Evolutionary conservation across 2,888 invertebrate genomes (phyloP).

Genomic region (Ormia ochracea): DNA sequence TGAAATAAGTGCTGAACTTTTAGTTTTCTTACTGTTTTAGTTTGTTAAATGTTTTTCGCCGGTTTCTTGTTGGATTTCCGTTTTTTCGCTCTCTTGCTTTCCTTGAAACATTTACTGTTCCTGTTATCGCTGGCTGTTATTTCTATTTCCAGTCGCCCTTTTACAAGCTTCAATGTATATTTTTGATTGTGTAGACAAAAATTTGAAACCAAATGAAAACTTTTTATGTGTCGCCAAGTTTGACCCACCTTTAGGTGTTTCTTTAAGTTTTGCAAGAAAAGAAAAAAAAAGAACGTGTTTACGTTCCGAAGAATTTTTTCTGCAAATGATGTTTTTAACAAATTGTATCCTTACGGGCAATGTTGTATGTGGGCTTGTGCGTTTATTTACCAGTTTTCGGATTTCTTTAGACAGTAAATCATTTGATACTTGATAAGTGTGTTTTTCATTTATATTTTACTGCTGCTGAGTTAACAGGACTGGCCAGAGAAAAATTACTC

Average conservation of each 20-base stretch:
- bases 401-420: conserved; percentile 34
- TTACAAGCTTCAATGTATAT: neutral
- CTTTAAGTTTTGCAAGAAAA: conserved; percentile 11
- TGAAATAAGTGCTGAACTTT: conserved; percentile 11
- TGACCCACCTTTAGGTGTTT: conserved; percentile 52
- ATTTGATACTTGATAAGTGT: conserved; percentile 51
- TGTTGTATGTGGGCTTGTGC: neutral
- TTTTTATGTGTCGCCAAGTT: conserved; percentile 29
- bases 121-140: conserved; percentile 1
- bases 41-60: conserved; percentile 36
- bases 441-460: neutral
- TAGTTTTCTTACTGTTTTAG: neutral
- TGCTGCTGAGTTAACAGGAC: neutral
- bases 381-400: neutral
- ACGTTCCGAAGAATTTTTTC: neutral
- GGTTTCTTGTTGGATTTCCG: conserved; percentile 10
- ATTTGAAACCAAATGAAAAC: conserved; percentile 1
- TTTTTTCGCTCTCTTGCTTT: neutral
- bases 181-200: conserved; percentile 1
- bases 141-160: neutral
- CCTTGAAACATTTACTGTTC: neutral
- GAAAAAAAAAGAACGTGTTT: neutral
- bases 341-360: neutral
- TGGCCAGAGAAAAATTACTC: neutral
- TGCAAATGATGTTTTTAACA: neutral